These are phyloP conservation scores for Polypedilum vanderplanki DNA, from an alignment of 1,140 invertebrate species.

Conservation along the genomic window DNA sequence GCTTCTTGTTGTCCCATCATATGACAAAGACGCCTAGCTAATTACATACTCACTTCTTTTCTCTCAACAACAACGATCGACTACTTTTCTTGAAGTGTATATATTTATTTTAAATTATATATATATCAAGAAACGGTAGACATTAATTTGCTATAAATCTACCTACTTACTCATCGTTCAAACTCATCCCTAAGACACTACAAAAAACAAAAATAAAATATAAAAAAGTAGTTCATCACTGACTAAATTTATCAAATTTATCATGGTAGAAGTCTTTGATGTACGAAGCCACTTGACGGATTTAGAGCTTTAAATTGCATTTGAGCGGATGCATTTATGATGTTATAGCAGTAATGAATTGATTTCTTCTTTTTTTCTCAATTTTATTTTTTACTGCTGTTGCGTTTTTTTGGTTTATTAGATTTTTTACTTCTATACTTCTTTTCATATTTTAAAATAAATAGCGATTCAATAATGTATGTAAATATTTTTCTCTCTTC, in stretches of 20 bases:
- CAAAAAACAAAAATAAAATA: conserved; percentile 23
- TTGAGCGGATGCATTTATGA: not conserved
- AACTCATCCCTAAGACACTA: not conserved
- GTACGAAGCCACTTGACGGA: not conserved
- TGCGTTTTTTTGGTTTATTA: not conserved
- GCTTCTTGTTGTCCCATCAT: not conserved
- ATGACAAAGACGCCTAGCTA: not conserved
- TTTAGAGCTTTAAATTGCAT: not conserved
- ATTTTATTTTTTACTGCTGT: not conserved
- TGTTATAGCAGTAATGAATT: not conserved
- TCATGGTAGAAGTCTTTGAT: not conserved
- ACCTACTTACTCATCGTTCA: not conserved
- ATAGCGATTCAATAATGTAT: too few relatives aligned
- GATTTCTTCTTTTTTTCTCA: not conserved
- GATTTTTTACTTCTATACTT: not conserved
- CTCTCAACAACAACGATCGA: not conserved
- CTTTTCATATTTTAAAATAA: too few relatives aligned
- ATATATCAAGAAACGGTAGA: conserved; percentile 13
- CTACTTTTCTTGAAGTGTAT: too few relatives aligned
- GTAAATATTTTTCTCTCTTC: too few relatives aligned
- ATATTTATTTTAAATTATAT: conserved; percentile 25
- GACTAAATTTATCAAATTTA: conserved; percentile 29
- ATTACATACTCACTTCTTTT: conserved; percentile 33
- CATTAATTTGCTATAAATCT: conserved; percentile 22
- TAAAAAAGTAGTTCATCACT: conserved; percentile 27